Base-by-base conservation (phyloP, 2,113 vertebrate genomes). In the Emydocephalus ijimae region DNA sequence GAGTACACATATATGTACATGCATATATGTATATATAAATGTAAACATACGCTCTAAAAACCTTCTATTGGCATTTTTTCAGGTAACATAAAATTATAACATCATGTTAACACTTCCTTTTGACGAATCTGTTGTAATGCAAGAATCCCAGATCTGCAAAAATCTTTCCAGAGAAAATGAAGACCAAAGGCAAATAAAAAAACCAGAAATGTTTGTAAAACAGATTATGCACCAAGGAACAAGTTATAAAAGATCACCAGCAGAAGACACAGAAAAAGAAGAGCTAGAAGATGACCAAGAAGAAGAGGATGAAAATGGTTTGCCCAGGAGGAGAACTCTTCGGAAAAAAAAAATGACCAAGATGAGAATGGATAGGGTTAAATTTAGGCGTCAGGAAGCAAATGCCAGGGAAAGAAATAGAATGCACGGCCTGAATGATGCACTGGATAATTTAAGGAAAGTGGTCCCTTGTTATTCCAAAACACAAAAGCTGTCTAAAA, bases 401-500 rank as follows among this genome's bases (percentile, higher is more conserved):
- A 99, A 99, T 12, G 98, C 99, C 5, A 97, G 99, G 0, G 99
- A 99, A 96, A 98, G 99, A 96, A 99, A 98, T 95, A 96, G 99
- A 90, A 99, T 99, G 99, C 99, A 99, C 0, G 99, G 99, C 91
- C 97, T 99, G 94, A 99, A 99, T 3, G 98, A 98, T 0, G 99
- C 99, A 20, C 97, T 99, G 97, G 99, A 99, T 98, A 99, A 98
- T 97, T 98, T 99, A 95, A 98, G 99, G 93, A 99, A 99, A 98
- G 99, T 99, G 92, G 99, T 99, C 95, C 99, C 99, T 74, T 99
- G 99, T 94, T 99, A 99, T 97, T 99, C 99, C 61, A 99, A 99
- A 97, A 99, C 99, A 93, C 99, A 99, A 94, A 99, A 99, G 97
- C 98, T 99, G 43, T 99, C 99, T 94, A 99, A 99, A 97, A 99